Evolutionary conservation across 2,888 invertebrate genomes (phyloP), one percentile per base, ranked within the genome.

Genomic region (Automeris io): DNA sequence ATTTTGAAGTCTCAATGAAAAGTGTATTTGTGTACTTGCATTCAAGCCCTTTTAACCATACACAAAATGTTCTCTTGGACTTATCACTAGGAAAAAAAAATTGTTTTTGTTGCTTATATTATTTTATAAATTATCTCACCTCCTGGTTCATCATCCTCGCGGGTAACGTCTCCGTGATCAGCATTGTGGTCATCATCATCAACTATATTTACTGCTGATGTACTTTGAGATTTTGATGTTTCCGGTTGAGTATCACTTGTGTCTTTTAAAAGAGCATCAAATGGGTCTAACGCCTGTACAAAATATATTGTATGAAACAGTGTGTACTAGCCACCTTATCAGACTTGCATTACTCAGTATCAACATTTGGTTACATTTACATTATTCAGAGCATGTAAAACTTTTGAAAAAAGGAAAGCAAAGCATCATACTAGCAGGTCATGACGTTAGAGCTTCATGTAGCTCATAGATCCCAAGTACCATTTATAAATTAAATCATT

Each of bases 261-360:
- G 23, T 85, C 85, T 63, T 78, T 85, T 4, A 87, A 49, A 2
- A 87, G 61, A 11, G 81, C 76, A 49, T 87, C 87, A 57, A 87
- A 87, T 19, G 87, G 87, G 49, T 87, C 87, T 13, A 80, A 46
- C 0, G 76, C 86, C 87, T 87, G 57, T 1, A 63, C 22, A 39
- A n/a, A 16, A 11, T 21, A 7, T 29, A 7, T 11, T 24, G 24
- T 18, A n/a, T n/a, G n/a, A n/a, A n/a, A n/a, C n/a, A n/a, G n/a
- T n/a, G n/a, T n/a, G n/a, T n/a, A n/a, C n/a, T n/a, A n/a, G n/a
- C n/a, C n/a, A n/a, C n/a, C n/a, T n/a, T n/a, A n/a, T n/a, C n/a
- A n/a, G n/a, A n/a, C n/a, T n/a, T n/a, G n/a, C n/a, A n/a, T n/a
- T n/a, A n/a, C n/a, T n/a, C n/a, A n/a, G n/a, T n/a, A n/a, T n/a